Evolutionary conservation across 2,888 invertebrate genomes (phyloP), one percentile per base, ranked within the genome.

Genomic region (Meghimatium bilineatum): DNA sequence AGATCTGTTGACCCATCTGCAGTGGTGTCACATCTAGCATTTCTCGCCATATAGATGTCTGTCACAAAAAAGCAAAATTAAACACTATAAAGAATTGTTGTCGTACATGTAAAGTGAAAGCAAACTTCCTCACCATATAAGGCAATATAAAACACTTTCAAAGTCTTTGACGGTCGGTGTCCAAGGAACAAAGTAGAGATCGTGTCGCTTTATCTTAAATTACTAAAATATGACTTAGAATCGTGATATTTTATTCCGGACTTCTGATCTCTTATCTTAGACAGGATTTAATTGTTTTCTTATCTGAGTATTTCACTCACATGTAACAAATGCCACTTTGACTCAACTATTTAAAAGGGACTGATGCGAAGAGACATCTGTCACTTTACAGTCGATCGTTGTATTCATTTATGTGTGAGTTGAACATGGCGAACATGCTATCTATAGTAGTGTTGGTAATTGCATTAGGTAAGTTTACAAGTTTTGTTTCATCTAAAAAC

Each of bases 271-370:
- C 0, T 12, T 10, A 44, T 26, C 12, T 29, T n/a, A n/a, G 72
- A n/a, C n/a, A n/a, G 12, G 29, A 44, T 38, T 49, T 23, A 14
- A 17, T n/a, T 20, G 10, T 34, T 72, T n/a, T 49, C 72, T 72
- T 72, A 72, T 72, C 72, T 72, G 12, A 2, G 14, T 3, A 34
- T n/a, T 44, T 44, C 29, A 56, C 5, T 29, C n/a, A 72, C 14
- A 72, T 29, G 44, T 72, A 10, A 2, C 72, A 72, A 26, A 1
- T 17, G 10, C 3, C 72, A n/a, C n/a, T 44, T 72, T 49, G 44
- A 14, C 72, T 14, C 29, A 72, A 72, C 44, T 49, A 14, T 72
- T 72, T 72, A 72, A 72, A 72, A 72, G 49, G 72, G 44, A 1
- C 49, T 72, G 72, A 49, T 44, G 44, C n/a, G n/a, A 44, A 72